These are phyloP conservation scores for Dryomyza anilis DNA, from an alignment of 2,888 invertebrate genomes.

Conservation along the genomic window DNA sequence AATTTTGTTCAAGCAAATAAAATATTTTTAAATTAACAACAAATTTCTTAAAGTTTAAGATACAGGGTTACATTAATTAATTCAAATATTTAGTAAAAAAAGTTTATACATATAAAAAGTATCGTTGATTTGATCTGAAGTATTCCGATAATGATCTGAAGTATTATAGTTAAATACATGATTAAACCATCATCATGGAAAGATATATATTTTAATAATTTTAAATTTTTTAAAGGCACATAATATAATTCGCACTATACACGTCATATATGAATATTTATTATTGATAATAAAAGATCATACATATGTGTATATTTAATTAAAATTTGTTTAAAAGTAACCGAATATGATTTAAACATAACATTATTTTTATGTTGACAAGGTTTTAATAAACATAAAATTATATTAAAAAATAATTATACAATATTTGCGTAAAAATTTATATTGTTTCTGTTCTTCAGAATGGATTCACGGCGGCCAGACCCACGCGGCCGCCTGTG, in stretches of 20 bases:
- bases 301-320: constrained; percentile 2
- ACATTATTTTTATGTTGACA: too few species aligned
- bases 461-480: constrained; percentile 61
- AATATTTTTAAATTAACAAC: too few species aligned
- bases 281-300: too few species aligned
- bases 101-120: background rate
- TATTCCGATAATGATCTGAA: background rate
- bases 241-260: constrained; percentile 3
- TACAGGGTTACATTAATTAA: too few species aligned
- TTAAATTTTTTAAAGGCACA: constrained; percentile 13
- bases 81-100: background rate
- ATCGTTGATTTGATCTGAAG: background rate
- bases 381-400: too few species aligned
- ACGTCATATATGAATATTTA: background rate
- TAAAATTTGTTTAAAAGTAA: constrained; percentile 9
- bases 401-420: constrained; percentile 13
- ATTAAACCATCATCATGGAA: too few species aligned
- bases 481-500: constrained; percentile 58
- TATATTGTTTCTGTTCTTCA: constrained; percentile 31
- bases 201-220: too few species aligned
- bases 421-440: background rate
- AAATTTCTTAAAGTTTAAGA: too few species aligned
- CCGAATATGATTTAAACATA: constrained; percentile 7
- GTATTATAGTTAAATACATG: too few species aligned
- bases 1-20: too few species aligned